These are phyloP conservation scores for Medauroidea extradentata DNA, from an alignment of 1,140 invertebrate genomes.

Conservation along the genomic window DNA sequence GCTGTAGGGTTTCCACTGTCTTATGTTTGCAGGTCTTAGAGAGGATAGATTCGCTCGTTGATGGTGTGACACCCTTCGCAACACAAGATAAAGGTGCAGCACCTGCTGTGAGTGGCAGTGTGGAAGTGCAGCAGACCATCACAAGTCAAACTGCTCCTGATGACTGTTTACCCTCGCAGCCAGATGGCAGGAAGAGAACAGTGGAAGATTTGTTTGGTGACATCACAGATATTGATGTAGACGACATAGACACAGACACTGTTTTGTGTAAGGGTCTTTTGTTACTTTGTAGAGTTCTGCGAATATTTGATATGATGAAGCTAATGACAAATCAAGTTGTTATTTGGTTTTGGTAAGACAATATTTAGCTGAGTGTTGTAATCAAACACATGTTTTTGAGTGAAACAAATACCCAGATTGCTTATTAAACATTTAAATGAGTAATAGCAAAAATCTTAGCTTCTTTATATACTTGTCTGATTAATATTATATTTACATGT, in stretches of 20 bases:
- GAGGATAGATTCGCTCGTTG: neutral
- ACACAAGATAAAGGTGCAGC: neutral
- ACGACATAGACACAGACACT: slow-evolving; percentile 38
- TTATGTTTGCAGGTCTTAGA: slow-evolving; percentile 23
- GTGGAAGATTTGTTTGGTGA: slow-evolving; percentile 66
- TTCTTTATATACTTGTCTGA: too few species aligned
- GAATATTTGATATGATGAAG: too few species aligned
- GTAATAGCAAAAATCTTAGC: too few species aligned
- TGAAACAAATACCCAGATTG: too few species aligned
- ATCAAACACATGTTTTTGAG: too few species aligned
- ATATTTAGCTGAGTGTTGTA: too few species aligned
- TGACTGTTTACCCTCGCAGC: neutral
- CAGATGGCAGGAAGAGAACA: slow-evolving; percentile 48
- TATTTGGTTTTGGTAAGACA: too few species aligned
- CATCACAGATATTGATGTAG: slow-evolving; percentile 47
- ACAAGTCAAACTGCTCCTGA: neutral
- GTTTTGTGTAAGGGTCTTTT: neutral
- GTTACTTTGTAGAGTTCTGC: too few species aligned
- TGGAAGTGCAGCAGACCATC: neutral
- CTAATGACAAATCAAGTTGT: too few species aligned
- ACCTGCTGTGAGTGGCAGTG: neutral
- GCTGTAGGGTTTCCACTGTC: too few species aligned
- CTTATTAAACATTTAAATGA: too few species aligned
- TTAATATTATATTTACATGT: too few species aligned
- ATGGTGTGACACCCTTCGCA: neutral